Evolutionary conservation across 2,888 invertebrate genomes (phyloP).

Genomic region (Tanypteryx hageni): DNA sequence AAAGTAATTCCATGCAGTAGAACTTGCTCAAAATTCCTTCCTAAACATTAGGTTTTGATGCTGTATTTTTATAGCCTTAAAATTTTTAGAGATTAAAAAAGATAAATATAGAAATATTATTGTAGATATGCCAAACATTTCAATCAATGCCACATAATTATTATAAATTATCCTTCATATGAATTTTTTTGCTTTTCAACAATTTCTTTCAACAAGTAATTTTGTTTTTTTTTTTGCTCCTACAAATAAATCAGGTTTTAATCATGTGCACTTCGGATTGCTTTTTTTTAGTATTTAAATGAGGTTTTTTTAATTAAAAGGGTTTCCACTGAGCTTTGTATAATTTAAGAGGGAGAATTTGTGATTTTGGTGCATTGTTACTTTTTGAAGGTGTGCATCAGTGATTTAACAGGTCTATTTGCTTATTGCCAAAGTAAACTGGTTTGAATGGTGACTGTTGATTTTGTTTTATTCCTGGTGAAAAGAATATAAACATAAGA

Average conservation of each 20-base stretch:
- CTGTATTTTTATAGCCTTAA: not conserved
- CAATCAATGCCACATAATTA: too few relatives aligned
- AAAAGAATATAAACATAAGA: not conserved
- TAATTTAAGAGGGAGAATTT: not conserved
- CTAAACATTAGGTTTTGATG: not conserved
- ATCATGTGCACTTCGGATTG: too few relatives aligned
- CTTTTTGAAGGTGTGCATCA: not conserved
- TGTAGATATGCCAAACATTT: too few relatives aligned
- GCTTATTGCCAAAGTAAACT: not conserved
- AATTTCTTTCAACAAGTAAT: too few relatives aligned
- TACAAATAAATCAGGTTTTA: too few relatives aligned
- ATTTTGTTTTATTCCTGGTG: not conserved
- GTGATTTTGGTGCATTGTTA: slow-evolving; percentile 9
- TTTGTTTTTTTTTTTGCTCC: too few relatives aligned
- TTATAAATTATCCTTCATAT: too few relatives aligned
- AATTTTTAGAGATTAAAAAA: not conserved
- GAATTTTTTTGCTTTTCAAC: too few relatives aligned
- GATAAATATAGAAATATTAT: too few relatives aligned
- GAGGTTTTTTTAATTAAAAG: too few relatives aligned
- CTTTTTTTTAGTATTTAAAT: not conserved
- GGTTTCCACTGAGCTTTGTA: too few relatives aligned
- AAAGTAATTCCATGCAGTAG: not conserved
- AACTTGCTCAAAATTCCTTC: not conserved
- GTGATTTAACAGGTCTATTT: not conserved
- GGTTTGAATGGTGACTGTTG: not conserved